Base-by-base conservation (phyloP, 2,797 vertebrate species). In the Caiman crocodilus region DNA sequence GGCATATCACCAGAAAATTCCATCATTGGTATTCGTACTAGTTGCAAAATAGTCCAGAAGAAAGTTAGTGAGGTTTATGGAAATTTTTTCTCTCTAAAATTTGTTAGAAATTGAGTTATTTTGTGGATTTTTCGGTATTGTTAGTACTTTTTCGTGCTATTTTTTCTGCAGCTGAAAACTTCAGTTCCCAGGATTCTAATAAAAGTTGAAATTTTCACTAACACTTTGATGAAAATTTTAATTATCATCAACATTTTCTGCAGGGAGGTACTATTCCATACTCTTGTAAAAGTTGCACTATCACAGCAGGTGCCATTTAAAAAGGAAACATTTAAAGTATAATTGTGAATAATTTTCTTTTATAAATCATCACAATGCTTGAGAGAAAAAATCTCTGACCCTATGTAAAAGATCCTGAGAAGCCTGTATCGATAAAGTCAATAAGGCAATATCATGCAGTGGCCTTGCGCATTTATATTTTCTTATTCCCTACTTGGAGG, bases 81-180 rank as follows among this genome's bases (percentile, higher is more conserved):
- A 91, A 89, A 87, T 85, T 32, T 18, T 18, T 78, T 85, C 78
- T 11, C 42, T 76, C 28, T 94, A 28, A 12, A 94, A 78, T 7
- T 76, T 73, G 1, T 1, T 81, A 59, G 76, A 88, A 76, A 76
- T 11, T 67, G 42, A 73, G 42, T 69, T 92, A 87, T 77, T 88
- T 83, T 64, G 57, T 42, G 67, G 69, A 28, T 2, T 5, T 84
- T 85, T 50, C 3, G 42, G 42, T 11, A 50, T 50, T 50, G 42
- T 50, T 50, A 9, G 9, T 90, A 67, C 76, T 94, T 35, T 50
- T 69, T 83, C 32, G 77, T 79, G 30, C 42, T 1, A 61, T 20
- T 56, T 89, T 89, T 88, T 26, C 56, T 61, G n/a, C 60, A 6
- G 74, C 18, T 80, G 55, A 69, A 89, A 94, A 57, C 23, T 35